phyloP scores from a whole-genome alignment of 1,140 invertebrate species.

The Helicoverpa zea region DNA sequence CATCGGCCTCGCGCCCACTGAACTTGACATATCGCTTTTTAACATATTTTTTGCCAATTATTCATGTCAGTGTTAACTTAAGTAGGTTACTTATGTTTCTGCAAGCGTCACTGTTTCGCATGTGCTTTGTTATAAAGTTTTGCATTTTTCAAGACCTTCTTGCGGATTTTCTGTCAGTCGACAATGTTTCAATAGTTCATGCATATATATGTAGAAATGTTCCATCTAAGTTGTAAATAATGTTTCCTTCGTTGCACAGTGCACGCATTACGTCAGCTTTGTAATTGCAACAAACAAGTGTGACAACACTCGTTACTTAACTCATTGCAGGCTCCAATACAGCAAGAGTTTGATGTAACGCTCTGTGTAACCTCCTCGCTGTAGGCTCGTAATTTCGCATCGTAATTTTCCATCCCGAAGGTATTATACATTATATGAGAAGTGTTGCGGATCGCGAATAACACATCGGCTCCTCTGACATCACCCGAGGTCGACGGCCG shows the following conservation, averaged over 20 bases:
- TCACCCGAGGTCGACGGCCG: slow-evolving; percentile 79
- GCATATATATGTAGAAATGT: neutral
- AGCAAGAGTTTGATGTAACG: slow-evolving; percentile 75
- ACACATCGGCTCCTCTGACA: slow-evolving; percentile 69
- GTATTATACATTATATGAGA: slow-evolving; percentile 69
- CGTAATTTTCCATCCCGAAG: slow-evolving; percentile 71
- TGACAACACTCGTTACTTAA: slow-evolving; percentile 82
- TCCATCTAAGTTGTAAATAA: slow-evolving; percentile 13
- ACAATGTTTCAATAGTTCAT: neutral
- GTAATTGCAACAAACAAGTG: slow-evolving; percentile 76
- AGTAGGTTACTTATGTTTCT: slow-evolving; percentile 42
- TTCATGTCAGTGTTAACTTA: slow-evolving; percentile 60
- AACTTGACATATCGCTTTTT: slow-evolving; percentile 82
- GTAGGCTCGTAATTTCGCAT: slow-evolving; percentile 62
- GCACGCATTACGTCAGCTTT: slow-evolving; percentile 68
- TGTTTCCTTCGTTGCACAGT: slow-evolving; percentile 57
- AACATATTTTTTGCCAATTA: slow-evolving; percentile 72
- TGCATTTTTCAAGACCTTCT: slow-evolving; percentile 31
- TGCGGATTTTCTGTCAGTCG: slow-evolving; percentile 1
- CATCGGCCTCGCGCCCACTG: slow-evolving; percentile 73
- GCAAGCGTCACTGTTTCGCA: slow-evolving; percentile 20
- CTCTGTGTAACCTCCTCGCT: slow-evolving; percentile 56
- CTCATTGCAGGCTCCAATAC: slow-evolving; percentile 66
- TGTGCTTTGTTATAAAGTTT: slow-evolving; percentile 34
- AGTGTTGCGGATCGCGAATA: slow-evolving; percentile 68